Conservation (phyloP, 2,888 invertebrate genomes). For the Poecilobothrus nobilitatus region DNA sequence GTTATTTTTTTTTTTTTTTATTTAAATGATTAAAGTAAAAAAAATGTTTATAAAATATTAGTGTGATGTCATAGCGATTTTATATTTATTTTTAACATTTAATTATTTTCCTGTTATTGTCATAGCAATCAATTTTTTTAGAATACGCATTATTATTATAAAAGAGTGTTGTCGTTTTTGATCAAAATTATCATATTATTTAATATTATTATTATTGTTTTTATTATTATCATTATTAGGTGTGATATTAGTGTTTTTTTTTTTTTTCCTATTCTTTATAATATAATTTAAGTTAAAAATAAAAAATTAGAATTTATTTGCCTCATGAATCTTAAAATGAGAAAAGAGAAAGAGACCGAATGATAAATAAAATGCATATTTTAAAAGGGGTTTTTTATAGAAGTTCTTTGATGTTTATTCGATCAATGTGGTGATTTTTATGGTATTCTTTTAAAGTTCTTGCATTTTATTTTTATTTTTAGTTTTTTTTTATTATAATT, state of each 20-base stretch:
- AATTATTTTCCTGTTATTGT: too few species aligned
- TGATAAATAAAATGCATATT: too few species aligned
- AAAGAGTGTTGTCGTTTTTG: background rate
- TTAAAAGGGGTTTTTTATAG: background rate
- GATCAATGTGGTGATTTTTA: background rate
- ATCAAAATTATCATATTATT: background rate
- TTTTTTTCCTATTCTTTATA: background rate
- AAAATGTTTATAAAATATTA: too few species aligned
- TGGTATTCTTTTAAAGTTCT: background rate
- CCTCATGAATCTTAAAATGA: background rate
- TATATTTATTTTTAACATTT: too few species aligned
- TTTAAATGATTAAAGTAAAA: too few species aligned
- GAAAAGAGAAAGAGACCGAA: background rate
- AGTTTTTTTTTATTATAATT: background rate
- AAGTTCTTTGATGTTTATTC: background rate
- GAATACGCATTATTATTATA: too few species aligned
- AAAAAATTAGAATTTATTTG: background rate
- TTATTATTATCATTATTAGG: constrained; percentile 1
- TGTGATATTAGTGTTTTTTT: background rate
- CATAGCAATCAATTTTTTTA: too few species aligned
- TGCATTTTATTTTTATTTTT: background rate
- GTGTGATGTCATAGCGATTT: too few species aligned
- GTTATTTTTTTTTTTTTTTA: too few species aligned
- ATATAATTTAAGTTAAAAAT: too few species aligned
- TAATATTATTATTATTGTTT: too few species aligned